phyloP scores from a whole-genome alignment of 2,888 invertebrate species.

The Nomada flava region DNA sequence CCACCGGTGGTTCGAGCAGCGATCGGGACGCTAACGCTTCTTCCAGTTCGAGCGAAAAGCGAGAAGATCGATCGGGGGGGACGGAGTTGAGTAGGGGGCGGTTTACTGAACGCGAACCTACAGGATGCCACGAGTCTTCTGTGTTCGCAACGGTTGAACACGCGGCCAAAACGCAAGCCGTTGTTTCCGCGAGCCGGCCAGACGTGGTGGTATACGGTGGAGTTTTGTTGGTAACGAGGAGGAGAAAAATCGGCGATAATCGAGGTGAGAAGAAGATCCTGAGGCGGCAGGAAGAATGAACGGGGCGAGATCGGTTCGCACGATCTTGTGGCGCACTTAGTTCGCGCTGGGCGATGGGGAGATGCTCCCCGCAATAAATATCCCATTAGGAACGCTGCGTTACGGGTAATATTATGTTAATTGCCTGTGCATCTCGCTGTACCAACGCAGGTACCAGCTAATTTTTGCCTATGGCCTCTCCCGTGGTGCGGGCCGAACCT shows the following conservation, averaged over 20 bases:
- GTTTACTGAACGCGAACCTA: neutral
- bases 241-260: conserved; percentile 63
- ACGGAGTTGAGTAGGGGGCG: neutral
- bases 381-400: conserved; percentile 72
- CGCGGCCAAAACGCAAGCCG: neutral
- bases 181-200: neutral
- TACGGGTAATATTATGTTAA: conserved; percentile 72
- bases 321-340: conserved; percentile 52
- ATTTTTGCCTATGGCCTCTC: conserved; percentile 13
- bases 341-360: neutral
- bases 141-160: neutral
- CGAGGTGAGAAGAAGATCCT: conserved; percentile 58
- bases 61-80: conserved; percentile 30
- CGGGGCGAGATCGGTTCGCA: conserved; percentile 62
- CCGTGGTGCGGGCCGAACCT: conserved; percentile 6
- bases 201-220: neutral
- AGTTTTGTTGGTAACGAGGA: conserved; percentile 19
- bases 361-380: conserved; percentile 68
- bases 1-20: neutral
- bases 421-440: conserved; percentile 48
- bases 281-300: conserved; percentile 24
- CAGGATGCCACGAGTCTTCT: neutral
- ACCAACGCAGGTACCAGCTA: conserved; percentile 10
- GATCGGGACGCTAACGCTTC: conserved; percentile 2
- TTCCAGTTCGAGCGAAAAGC: neutral